A percentile compares a stretch with the other conserved stretches of the same genome.
phyloP scores from a whole-genome alignment of 2,888 invertebrate genomes.

The Pycnomerus fuliginosus region DNA sequence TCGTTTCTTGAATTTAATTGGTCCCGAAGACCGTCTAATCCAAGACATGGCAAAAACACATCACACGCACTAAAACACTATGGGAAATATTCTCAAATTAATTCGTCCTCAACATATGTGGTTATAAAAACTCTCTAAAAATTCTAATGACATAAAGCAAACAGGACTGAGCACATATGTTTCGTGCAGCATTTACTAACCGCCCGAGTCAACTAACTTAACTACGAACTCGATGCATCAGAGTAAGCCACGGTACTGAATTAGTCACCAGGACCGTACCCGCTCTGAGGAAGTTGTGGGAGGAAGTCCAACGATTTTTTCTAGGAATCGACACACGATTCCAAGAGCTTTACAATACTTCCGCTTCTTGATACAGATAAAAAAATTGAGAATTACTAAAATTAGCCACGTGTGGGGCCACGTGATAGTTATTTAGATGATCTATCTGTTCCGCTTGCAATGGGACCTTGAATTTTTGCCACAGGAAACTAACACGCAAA shows the following conservation, averaged over 20 bases:
- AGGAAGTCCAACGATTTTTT: background rate
- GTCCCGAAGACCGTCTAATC: conserved; percentile 43
- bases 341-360: background rate
- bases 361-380: no score
- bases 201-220: conserved; percentile 32
- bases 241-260: conserved; percentile 30
- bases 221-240: conserved; percentile 6
- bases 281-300: conserved; percentile 33
- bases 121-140: conserved; percentile 1
- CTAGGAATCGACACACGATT: background rate
- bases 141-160: conserved; percentile 8
- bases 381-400: no score
- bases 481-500: conserved; percentile 6
- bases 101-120: no score
- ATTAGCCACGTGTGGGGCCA: no score
- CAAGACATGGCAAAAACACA: conserved; percentile 40
- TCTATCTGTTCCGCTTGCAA: no score
- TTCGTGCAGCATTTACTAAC: conserved; percentile 26
- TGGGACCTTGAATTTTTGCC: conserved; percentile 4
- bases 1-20: conserved; percentile 33
- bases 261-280: conserved; percentile 45
- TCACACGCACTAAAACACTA: conserved; percentile 16
- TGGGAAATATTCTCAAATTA: background rate
- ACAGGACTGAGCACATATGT: conserved; percentile 18
- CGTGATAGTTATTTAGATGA: no score